Evolutionary conservation across 2,888 invertebrate genomes (phyloP).

Genomic region (Hipparchia sbordonii): DNA sequence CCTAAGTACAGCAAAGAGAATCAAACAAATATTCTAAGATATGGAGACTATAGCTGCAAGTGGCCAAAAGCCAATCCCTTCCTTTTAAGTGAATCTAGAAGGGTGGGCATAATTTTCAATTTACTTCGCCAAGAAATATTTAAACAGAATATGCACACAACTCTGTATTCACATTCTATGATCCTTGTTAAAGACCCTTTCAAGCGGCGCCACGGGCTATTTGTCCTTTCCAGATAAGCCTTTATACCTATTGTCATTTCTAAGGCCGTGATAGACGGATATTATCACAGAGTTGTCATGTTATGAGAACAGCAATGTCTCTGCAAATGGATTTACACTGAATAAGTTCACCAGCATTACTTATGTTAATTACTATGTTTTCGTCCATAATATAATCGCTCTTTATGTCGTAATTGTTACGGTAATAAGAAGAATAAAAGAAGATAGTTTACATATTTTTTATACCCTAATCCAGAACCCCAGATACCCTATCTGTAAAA

Average conservation of each 20-base stretch:
- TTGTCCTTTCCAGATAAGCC: slow-evolving; percentile 55
- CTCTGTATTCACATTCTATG: slow-evolving; percentile 46
- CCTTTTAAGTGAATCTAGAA: slow-evolving; percentile 10
- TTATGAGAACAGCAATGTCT: too few relatives aligned
- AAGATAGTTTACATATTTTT: too few relatives aligned
- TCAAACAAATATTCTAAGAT: background rate
- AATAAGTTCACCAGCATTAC: too few relatives aligned
- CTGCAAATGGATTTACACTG: too few relatives aligned
- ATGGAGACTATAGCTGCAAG: background rate
- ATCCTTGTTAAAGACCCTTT: slow-evolving; percentile 52
- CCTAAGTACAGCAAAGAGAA: background rate
- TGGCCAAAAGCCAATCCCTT: background rate
- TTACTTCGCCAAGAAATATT: slow-evolving; percentile 43
- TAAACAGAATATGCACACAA: slow-evolving; percentile 41
- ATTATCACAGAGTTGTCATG: too few relatives aligned
- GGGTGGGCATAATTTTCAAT: slow-evolving; percentile 33
- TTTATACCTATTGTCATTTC: slow-evolving; percentile 49
- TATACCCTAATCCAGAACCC: too few relatives aligned
- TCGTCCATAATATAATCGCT: too few relatives aligned
- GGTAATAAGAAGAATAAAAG: too few relatives aligned
- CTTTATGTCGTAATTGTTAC: too few relatives aligned
- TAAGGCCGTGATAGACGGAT: slow-evolving; percentile 38
- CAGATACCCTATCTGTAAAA: too few relatives aligned
- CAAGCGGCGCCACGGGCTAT: slow-evolving; percentile 52
- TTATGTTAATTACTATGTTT: too few relatives aligned